Evolutionary conservation across 1,140 invertebrate species (phyloP).

Genomic region (Cydia fagiglandana): DNA sequence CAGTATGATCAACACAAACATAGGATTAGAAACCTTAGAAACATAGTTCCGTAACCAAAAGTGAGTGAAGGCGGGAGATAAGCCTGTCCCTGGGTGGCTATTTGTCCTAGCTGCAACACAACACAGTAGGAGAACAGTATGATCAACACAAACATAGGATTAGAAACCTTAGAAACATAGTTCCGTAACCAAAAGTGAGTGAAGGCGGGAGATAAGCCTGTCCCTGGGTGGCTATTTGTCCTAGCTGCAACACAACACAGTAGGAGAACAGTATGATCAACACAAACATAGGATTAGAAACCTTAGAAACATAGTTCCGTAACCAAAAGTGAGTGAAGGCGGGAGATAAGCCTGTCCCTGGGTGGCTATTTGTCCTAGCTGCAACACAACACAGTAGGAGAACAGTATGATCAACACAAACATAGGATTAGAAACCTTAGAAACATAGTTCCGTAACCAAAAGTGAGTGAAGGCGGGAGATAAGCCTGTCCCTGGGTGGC

Average conservation of each 20-base stretch:
- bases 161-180: too few species aligned
- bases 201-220: background rate
- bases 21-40: background rate
- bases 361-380: background rate
- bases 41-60: background rate
- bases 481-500: background rate
- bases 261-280: background rate
- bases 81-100: background rate
- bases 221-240: slow-evolving; percentile 5
- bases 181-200: slow-evolving; percentile 1
- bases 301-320: too few species aligned
- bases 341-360: background rate
- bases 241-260: background rate
- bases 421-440: background rate
- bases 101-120: background rate
- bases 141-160: background rate
- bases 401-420: background rate
- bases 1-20: background rate
- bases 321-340: slow-evolving; percentile 18
- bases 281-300: background rate
- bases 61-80: background rate
- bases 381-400: background rate
- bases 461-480: slow-evolving; percentile 2
- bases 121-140: background rate
- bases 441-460: too few species aligned